Base-by-base conservation (phyloP, 1,140 invertebrate species). In the Chlorops oryzae region DNA sequence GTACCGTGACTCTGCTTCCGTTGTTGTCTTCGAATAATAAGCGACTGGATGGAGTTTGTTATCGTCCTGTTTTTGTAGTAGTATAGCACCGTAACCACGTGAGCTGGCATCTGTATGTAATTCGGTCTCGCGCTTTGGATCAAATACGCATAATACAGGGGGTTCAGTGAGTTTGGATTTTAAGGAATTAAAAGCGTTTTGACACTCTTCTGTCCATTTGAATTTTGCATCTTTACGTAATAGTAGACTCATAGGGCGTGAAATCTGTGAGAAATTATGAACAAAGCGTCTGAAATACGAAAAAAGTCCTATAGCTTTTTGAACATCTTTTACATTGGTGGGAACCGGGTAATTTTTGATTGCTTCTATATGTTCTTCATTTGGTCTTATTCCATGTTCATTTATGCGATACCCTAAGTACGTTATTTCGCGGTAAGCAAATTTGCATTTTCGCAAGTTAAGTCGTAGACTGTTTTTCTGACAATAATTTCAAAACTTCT, bases 221-320 rank as follows among this genome's bases (percentile, higher is more conserved):
- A n/a, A n/a, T n/a, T n/a, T n/a, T n/a, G n/a, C n/a, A n/a, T n/a
- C n/a, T n/a, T n/a, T n/a, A n/a, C n/a, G n/a, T n/a, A n/a, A n/a
- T n/a, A n/a, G n/a, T n/a, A n/a, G n/a, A n/a, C n/a, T n/a, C n/a
- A n/a, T n/a, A n/a, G n/a, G n/a, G n/a, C n/a, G n/a, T n/a, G n/a
- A n/a, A n/a, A n/a, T n/a, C n/a, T n/a, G n/a, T n/a, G n/a, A n/a
- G n/a, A n/a, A n/a, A n/a, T n/a, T n/a, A n/a, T n/a, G n/a, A n/a
- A n/a, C n/a, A n/a, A n/a, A n/a, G n/a, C n/a, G n/a, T n/a, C n/a
- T n/a, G n/a, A n/a, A n/a, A n/a, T n/a, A n/a, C n/a, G n/a, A n/a
- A n/a, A n/a, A n/a, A n/a, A n/a, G 70, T 2, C 76, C 75, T 0
- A 77, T 46, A 53, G 78, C 77, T 2, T 62, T 43, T 18, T 70